Evolutionary conservation across 2,113 vertebrate genomes (phyloP), one percentile per base, ranked within the genome.

Genomic region (Tiliqua scincoides): DNA sequence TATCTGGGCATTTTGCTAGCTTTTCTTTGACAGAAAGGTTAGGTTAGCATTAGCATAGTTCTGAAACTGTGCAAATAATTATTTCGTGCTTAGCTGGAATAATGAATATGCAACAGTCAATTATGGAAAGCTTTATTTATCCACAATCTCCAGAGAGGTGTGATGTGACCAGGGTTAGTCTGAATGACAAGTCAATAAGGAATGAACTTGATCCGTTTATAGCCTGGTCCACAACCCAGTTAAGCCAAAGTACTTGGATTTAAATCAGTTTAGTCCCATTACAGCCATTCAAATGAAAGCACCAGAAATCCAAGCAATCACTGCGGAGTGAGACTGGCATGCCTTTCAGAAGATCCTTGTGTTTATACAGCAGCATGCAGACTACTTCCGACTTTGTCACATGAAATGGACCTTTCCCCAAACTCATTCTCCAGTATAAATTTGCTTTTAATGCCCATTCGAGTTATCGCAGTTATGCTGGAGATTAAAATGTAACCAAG

Each of bases 151-250:
- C 61, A 80, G 70, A 70, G 59, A 59, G 10, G 1, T 3, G 11
- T 82, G 88, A 89, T 92, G 18, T 85, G 37, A 43, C 80, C 14
- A 86, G 59, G 12, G 3, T 18, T 72, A 62, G 25, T 80, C 87
- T 73, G 30, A 85, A 82, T 89, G 78, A 72, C 87, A 90, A 88
- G n/a, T 86, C 68, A 90, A 4, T 48, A 90, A 3, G 3, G 87
- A 93, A 89, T 81, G 79, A 85, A 93, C 48, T 12, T 86, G 32
- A 87, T 20, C 27, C 86, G 78, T 88, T 62, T 86, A 73, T 48
- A 80, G 78, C 57, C 21, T 80, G 70, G 52, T 80, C 85, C 59
- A 63, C 77, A 86, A 86, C 78, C 61, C 70, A 63, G 68, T 80
- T 86, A 86, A 86, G 40, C 57, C 12, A 48, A 80, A 70, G 21